Evolutionary conservation across 2,888 invertebrate species (phyloP).

Genomic region (Griposia aprilina): DNA sequence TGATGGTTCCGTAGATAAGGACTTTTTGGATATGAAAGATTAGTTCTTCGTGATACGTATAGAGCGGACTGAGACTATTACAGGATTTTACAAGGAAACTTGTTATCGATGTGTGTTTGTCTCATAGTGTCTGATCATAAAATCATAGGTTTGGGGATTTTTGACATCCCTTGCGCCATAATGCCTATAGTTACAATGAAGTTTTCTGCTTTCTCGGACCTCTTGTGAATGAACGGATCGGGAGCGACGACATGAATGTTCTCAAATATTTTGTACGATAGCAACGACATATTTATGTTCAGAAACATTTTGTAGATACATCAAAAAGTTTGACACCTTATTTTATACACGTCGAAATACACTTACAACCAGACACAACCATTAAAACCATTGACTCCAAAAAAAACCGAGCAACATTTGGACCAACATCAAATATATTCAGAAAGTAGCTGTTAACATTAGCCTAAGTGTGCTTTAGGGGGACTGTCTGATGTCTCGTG

Average conservation of each 20-base stretch:
- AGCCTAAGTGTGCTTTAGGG: slow-evolving; percentile 58
- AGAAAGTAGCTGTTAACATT: slow-evolving; percentile 65
- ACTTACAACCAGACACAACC: not conserved
- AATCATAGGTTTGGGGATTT: not conserved
- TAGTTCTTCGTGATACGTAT: not conserved
- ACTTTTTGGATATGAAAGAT: not conserved
- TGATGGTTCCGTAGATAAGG: not conserved
- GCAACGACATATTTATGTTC: not conserved
- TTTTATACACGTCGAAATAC: not conserved
- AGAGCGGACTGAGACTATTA: not conserved
- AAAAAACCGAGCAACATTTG: slow-evolving; percentile 35
- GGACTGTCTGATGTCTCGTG: slow-evolving; percentile 59
- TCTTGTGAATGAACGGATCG: not conserved
- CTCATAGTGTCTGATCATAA: not conserved
- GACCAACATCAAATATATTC: slow-evolving; percentile 57
- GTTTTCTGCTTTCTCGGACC: not conserved
- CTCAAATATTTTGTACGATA: not conserved
- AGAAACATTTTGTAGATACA: no score
- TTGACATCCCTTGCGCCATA: not conserved
- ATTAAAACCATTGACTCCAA: slow-evolving; percentile 16
- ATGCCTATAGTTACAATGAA: not conserved
- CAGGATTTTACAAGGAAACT: not conserved
- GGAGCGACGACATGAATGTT: not conserved
- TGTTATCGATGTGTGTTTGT: not conserved
- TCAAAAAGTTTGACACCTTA: no score